Evolutionary conservation across 2,113 vertebrate species (phyloP), one percentile per base, ranked within the genome.

Genomic region (Donacobius atricapilla): DNA sequence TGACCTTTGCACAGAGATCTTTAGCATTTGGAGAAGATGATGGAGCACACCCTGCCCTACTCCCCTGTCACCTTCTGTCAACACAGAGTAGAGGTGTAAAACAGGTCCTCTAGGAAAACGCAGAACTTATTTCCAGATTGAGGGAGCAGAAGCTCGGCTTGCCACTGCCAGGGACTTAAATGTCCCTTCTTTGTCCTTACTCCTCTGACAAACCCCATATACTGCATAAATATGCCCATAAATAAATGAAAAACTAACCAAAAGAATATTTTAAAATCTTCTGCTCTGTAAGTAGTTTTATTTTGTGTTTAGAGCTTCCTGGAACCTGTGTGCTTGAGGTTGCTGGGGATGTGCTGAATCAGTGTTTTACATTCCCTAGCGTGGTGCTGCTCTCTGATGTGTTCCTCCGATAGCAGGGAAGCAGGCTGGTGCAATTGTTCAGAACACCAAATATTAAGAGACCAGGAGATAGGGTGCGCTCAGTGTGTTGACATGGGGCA

Each of bases 361-460:
- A 17, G 15, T 56, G 60, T 39, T 92, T 66, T 42, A 66, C 11
- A 22, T 70, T 83, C 27, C n/a, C 23, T 60, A 30, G 9, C 21
- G 27, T 4, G 13, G 18, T 63, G 56, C 50, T 66, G 11, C 10
- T 44, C 24, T 80, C n/a, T 83, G 71, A 76, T 33, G 2, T 64
- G 35, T 80, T 91, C n/a, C 10, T 69, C 17, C 20, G n/a, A 15
- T 20, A 66, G 22, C 25, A 76, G 85, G 63, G 42, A 80, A 63
- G 54, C 5, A 42, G 21, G 30, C 63, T 42, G 33, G 15, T 72
- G 37, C 64, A 92, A 77, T 83, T 86, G 22, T 90, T 58, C 64
- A 83, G 47, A 93, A 51, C 60, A 70, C 7, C 30, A 87, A 44
- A 57, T 51, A 81, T 51, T 81, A 88, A 86, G 54, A 70, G 88